A percentile compares a stretch with the other conserved stretches of the same genome.
These are phyloP conservation scores for Cantharis rufa DNA, from an alignment of 2,888 invertebrate genomes.

Conservation along the genomic window DNA sequence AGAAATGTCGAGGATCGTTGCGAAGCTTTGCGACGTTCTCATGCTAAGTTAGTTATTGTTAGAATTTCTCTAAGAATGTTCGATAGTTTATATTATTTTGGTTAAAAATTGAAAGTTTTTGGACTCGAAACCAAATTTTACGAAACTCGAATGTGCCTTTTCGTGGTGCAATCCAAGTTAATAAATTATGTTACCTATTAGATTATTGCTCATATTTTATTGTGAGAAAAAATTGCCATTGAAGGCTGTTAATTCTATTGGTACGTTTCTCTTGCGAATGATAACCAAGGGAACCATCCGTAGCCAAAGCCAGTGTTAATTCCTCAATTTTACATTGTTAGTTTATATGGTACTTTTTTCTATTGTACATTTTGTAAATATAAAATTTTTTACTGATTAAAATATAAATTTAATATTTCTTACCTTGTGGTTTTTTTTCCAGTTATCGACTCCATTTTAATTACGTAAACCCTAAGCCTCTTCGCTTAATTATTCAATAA, in stretches of 20 bases:
- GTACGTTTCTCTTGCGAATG: conserved; percentile 9
- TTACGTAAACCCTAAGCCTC: neutral
- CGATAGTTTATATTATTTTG: neutral
- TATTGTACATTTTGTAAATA: conserved; percentile 17
- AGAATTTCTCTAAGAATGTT: conserved; percentile 1
- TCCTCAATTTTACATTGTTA: conserved; percentile 28
- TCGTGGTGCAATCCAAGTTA: conserved; percentile 4
- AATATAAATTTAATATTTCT: conserved; percentile 24
- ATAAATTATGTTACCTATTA: conserved; percentile 23
- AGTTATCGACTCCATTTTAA: neutral
- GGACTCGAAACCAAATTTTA: neutral
- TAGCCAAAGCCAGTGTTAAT: conserved; percentile 30
- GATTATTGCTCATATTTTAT: conserved; percentile 6
- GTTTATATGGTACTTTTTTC: conserved; percentile 23
- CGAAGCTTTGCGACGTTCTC: neutral
- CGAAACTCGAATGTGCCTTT: conserved; percentile 17
- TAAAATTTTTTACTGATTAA: conserved; percentile 25
- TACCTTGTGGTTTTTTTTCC: neutral
- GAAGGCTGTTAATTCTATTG: conserved; percentile 10
- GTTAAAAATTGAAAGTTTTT: neutral
- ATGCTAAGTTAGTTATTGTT: conserved; percentile 10
- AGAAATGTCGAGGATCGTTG: neutral
- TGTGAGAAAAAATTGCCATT: conserved; percentile 21
- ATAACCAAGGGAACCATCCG: conserved; percentile 11
- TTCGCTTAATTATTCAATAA: neutral